A percentile compares a stretch with the other conserved stretches of the same genome.
These are phyloP conservation scores for Coenonympha arcania DNA, from an alignment of 2,888 invertebrate species.

Conservation along the genomic window DNA sequence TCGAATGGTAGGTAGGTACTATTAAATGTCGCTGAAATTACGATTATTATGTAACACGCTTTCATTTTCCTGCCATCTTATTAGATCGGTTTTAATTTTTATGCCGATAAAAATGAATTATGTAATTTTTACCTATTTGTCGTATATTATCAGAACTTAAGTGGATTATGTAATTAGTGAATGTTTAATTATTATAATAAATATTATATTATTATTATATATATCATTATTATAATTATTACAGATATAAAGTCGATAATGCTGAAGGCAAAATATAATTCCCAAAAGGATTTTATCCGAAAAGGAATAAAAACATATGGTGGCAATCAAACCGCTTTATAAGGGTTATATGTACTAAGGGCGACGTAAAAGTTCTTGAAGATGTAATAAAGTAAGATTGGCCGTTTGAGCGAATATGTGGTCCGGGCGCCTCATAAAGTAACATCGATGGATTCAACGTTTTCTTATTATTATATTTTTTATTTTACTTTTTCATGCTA, in stretches of 20 bases:
- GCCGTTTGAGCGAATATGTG: constrained; percentile 17
- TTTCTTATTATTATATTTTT: neutral
- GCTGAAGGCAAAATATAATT: constrained; percentile 1
- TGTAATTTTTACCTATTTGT: too few species aligned
- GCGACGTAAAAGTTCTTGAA: constrained; percentile 22
- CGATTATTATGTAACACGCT: too few species aligned
- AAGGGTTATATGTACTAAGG: constrained; percentile 14
- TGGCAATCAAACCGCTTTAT: constrained; percentile 10
- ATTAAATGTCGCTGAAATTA: too few species aligned
- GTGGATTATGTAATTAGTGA: too few species aligned
- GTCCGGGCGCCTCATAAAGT: constrained; percentile 12
- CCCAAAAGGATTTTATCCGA: neutral
- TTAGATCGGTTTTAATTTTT: too few species aligned
- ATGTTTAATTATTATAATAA: too few species aligned
- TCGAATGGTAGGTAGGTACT: too few species aligned
- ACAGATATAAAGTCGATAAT: neutral
- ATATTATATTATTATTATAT: too few species aligned
- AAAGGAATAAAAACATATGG: constrained; percentile 14
- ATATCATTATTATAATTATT: too few species aligned
- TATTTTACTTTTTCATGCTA: neutral
- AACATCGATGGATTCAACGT: constrained; percentile 11
- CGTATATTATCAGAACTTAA: too few species aligned
- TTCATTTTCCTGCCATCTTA: too few species aligned
- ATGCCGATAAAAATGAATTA: too few species aligned
- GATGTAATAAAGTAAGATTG: constrained; percentile 20